Evolutionary conservation across 2,113 vertebrate genomes (phyloP).

Genomic region (Uropsilus gracilis): DNA sequence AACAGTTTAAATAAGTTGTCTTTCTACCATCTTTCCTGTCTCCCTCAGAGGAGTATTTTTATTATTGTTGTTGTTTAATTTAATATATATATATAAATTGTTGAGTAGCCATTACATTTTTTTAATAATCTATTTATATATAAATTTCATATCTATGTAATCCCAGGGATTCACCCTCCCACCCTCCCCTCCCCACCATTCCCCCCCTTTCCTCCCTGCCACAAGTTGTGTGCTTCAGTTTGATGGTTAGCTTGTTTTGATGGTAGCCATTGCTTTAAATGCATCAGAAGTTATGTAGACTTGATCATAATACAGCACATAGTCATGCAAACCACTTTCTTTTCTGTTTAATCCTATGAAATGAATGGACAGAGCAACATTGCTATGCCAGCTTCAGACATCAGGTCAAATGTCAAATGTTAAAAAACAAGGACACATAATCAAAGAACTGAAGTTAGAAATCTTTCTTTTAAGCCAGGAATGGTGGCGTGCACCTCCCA

Average conservation of each 20-base stretch:
- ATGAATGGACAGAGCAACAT: background rate
- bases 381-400: background rate
- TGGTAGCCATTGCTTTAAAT: too few species aligned
- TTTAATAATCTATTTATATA: too few species aligned
- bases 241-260: too few species aligned
- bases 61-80: background rate
- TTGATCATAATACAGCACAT: background rate
- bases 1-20: too few species aligned
- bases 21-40: too few species aligned
- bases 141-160: too few species aligned
- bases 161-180: too few species aligned
- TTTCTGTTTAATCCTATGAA: background rate
- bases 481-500: too few species aligned
- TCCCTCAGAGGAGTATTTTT: too few species aligned
- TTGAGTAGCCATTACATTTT: conserved; percentile 14
- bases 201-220: too few species aligned
- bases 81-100: background rate
- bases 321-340: background rate
- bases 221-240: too few species aligned
- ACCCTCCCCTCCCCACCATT: too few species aligned
- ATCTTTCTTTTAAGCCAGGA: background rate
- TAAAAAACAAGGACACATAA: background rate
- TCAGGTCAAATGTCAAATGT: background rate
- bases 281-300: background rate
- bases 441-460: background rate